phyloP scores from a whole-genome alignment of 2,113 vertebrate genomes.

The Campylomormyrus tamandua region DNA sequence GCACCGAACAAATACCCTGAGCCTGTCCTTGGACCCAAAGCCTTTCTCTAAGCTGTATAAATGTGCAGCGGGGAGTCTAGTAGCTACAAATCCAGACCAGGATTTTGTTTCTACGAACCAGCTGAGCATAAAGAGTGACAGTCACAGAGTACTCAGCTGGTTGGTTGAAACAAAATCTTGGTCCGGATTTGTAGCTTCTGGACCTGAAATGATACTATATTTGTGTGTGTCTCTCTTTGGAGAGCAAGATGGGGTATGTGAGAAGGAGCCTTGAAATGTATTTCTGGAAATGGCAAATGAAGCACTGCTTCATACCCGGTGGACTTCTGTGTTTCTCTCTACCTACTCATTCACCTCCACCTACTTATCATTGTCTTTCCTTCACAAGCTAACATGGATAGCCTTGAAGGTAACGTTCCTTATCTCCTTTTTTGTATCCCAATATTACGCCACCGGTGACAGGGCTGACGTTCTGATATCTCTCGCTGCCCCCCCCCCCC shows the following conservation, averaged over 20 bases:
- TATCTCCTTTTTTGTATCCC: background rate
- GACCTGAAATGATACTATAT: too few species aligned
- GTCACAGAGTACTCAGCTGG: too few species aligned
- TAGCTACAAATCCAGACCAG: too few species aligned
- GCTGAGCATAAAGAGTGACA: too few species aligned
- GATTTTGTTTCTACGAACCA: too few species aligned
- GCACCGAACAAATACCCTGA: too few species aligned
- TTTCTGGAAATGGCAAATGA: background rate
- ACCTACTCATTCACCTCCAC: background rate
- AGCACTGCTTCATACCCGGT: background rate
- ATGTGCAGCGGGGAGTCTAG: too few species aligned
- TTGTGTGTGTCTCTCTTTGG: background rate
- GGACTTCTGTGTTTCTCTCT: background rate
- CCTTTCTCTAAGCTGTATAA: background rate
- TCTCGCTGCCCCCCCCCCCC: slow-evolving; percentile 37
- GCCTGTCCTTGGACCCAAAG: too few species aligned
- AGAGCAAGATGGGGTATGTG: background rate
- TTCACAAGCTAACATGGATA: slow-evolving; percentile 99
- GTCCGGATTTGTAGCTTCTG: too few species aligned
- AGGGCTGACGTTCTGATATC: background rate
- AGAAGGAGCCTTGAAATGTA: background rate
- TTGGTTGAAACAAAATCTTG: too few species aligned
- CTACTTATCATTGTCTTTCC: slow-evolving; percentile 34
- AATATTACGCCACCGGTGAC: background rate
- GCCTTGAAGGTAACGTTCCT: slow-evolving; percentile 94